Evolutionary conservation across 2,888 invertebrate genomes (phyloP), one percentile per base, ranked within the genome.

Genomic region (Andrena dorsata): DNA sequence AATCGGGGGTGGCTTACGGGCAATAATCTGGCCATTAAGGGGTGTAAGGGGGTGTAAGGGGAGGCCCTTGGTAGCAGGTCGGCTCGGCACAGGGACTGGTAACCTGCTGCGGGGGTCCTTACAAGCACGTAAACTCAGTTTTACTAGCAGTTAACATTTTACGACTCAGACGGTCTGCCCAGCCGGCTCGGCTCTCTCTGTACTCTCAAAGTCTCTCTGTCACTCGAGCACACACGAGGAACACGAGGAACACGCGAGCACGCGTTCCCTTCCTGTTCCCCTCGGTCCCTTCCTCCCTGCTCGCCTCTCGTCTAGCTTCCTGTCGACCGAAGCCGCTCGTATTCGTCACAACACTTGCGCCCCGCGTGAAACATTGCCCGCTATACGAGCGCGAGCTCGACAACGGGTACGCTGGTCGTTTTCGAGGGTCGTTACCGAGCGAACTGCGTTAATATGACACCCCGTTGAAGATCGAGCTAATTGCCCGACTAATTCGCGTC

Each of bases 71-170:
- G 76, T 81, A 85, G 70, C 83, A 61, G 53, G 83, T 80, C 76
- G 79, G 74, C 81, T 69, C 79, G 86, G 73, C 73, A 51, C 84
- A 75, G 83, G 84, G 84, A 80, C 86, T 84, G 77, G 77, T 82
- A 88, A 85, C 87, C 86, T 92, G 91, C 89, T 85, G 80, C 89
- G 90, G 91, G 92, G 91, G 91, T 93, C 91, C 92, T 93, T 93
- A 93, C 93, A 92, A 92, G 92, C 92, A 90, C 93, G 93, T 93
- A 93, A 94, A 93, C 93, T 93, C 91, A 90, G 90, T 92, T 94
- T 94, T 94, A 94, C 93, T 92, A 91, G 92, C 93, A 93, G 93
- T 93, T 93, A 93, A 93, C 90, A 90, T 93, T 94, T 94, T 93
- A 94, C 93, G 93, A 93, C 91, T 91, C 84, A 85, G 91, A 90